Base-by-base conservation (phyloP, 2,797 vertebrate genomes). In the Ptychadena robeensis region DNA sequence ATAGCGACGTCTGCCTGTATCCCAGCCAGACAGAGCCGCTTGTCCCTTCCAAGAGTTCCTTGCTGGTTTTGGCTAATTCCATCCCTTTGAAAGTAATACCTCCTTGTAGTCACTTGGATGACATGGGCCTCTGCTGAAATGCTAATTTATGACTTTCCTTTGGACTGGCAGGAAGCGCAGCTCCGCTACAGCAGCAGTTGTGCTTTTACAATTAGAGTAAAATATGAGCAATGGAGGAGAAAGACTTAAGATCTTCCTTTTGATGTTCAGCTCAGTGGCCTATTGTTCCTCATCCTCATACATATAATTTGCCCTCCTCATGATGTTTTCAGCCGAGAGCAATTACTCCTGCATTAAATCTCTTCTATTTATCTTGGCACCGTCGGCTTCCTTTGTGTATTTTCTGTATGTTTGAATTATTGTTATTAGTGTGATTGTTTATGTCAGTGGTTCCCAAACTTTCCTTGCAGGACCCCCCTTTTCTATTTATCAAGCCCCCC, bases 51-150 rank as follows among this genome's bases (percentile, higher is more conserved):
- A 76, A 27, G 3, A 38, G 53, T 28, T 64, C 73, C 83, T 44
- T 76, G 71, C 66, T 76, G 31, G 25, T 37, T 53, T 76, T 48
- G 61, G 66, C 78, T 70, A 64, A 31, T 9, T 65, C 78, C 64
- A 25, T 70, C 77, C 65, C 82, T 85, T 85, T 85, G 77, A 85
- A 80, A 85, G 76, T 74, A 80, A 85, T 80, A 78, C 70, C 5
- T 66, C n/a, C 25, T 30, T 83, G 74, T 77, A 77, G 73, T 79
- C 81, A 77, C 74, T 80, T 75, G 65, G 35, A 76, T 76, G 83
- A 85, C 71, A 74, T 48, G 40, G 32, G 64, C 53, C 53, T 63
- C 73, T n/a, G 35, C 48, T 75, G 32, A 73, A 84, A 84, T 74
- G 65, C 77, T 80, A 80, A 84, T 84, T 80, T 75, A 79, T 84